Evolutionary conservation across 1,140 invertebrate genomes (phyloP), one percentile per base, ranked within the genome.

Genomic region (Drosophila miranda): DNA sequence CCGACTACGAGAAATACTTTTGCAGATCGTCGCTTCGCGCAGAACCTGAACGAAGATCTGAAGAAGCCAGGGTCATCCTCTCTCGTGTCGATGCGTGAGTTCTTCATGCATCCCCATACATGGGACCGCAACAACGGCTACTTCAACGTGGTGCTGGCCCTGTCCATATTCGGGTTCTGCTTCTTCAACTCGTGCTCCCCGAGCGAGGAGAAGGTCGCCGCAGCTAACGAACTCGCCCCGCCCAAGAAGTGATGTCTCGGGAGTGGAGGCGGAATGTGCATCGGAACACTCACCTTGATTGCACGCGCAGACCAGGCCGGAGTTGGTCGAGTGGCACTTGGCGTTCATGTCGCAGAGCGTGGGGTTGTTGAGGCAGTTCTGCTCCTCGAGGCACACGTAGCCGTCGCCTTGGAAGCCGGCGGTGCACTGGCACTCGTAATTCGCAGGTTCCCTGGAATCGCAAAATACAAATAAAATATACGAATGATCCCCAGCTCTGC

Each of bases 381-480:
- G 82, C 70, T 95, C 93, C 26, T 93, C 92, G 21, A 92, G 90
- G 84, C 97, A 98, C 7, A 91, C 91, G 66, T 94, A 94, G 2
- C 98, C 98, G 90, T 99, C 96, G 5, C 98, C 98, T 55, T 93
- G 92, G 88, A 93, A 99, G 2, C 97, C 97, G 19, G 92, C 91
- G 42, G 91, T 91, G 71, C 94, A 94, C 46, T 92, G 76, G 67
- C 94, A 95, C 68, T 92, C 90, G 66, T 93, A 94, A 1, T 74
- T 71, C 1, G 73, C 70, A 2, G 80, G 75, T 63, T 90, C 89
- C 41, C 86, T 89, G 52, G 1, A 19, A 41, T 3, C 6, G 0
- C 6, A 45, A 5, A 1, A 0, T 0, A 8, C 0, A 2, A 7
- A 23, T 52, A n/a, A 34, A 19, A 21, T 4, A 26, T 30, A 4